Evolutionary conservation across 2,113 vertebrate genomes (phyloP).

Genomic region (Pangasianodon hypophthalmus): DNA sequence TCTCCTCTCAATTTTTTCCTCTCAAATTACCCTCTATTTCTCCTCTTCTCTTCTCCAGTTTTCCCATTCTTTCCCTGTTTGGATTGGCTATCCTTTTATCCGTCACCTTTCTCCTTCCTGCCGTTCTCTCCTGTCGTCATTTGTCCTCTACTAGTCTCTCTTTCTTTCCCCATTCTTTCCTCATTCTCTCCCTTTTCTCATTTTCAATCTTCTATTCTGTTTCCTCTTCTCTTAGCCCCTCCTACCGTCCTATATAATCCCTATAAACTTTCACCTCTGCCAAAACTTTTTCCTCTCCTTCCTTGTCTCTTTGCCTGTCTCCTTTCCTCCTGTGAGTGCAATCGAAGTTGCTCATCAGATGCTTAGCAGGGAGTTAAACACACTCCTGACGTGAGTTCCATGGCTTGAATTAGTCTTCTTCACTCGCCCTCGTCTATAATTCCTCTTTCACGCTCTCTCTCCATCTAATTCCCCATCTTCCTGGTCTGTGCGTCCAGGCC

Average conservation of each 20-base stretch:
- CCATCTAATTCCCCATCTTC: slow-evolving; percentile 1
- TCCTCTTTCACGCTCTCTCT: slow-evolving; percentile 25
- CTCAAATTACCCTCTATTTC: neutral
- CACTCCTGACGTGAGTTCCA: neutral
- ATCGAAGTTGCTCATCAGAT: neutral
- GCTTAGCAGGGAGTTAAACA: slow-evolving; percentile 3
- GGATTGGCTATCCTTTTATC: neutral
- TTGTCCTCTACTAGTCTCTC: neutral
- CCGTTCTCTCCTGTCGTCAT: neutral
- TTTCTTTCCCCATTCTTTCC: too few relatives aligned
- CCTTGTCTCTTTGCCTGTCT: neutral
- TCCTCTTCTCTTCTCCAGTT: neutral
- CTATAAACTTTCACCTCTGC: neutral
- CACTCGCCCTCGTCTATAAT: neutral
- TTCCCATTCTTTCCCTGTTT: neutral
- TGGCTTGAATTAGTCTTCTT: neutral
- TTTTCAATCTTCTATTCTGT: neutral
- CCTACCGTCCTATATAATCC: neutral
- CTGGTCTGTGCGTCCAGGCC: slow-evolving; percentile 27
- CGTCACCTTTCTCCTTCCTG: neutral
- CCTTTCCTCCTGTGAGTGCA: neutral
- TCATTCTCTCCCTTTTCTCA: neutral
- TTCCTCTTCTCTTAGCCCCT: neutral
- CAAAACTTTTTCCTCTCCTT: neutral
- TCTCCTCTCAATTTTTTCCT: neutral